Evolutionary conservation across 2,113 vertebrate species (phyloP).

Genomic region (Rhadina sibilatrix): DNA sequence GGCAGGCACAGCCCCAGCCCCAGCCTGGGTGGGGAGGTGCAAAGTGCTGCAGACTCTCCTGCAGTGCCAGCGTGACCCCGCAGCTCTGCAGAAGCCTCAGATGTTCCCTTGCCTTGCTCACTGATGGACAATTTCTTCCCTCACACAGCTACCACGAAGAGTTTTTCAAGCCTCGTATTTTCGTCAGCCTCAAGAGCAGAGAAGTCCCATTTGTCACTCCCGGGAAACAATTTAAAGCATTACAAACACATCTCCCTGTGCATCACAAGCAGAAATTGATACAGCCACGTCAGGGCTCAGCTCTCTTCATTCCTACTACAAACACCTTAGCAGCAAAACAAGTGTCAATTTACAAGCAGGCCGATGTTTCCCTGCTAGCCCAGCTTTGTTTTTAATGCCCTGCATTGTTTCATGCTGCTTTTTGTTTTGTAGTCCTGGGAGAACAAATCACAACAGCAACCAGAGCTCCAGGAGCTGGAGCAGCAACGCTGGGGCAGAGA

Average conservation of each 20-base stretch:
- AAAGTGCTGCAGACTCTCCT: background rate
- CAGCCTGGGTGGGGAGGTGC: background rate
- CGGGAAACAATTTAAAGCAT: background rate
- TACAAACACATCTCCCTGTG: background rate
- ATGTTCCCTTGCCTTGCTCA: background rate
- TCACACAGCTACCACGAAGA: accelerated
- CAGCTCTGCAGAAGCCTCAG: background rate
- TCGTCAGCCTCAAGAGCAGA: background rate
- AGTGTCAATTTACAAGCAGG: background rate
- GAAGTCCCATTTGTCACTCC: background rate
- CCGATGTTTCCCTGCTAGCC: background rate
- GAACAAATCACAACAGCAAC: background rate
- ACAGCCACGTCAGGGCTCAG: background rate
- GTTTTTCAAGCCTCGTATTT: background rate
- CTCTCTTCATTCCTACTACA: background rate
- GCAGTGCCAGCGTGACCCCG: accelerated
- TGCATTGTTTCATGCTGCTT: background rate
- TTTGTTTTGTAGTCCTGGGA: background rate
- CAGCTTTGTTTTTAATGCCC: background rate
- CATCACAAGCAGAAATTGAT: background rate
- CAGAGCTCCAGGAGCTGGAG: background rate
- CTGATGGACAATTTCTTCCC: background rate
- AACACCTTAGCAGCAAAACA: background rate
- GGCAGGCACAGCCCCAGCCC: background rate
- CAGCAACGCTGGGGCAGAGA: background rate